phyloP scores from a whole-genome alignment of 1,140 invertebrate genomes.

The Drepana arcuata region DNA sequence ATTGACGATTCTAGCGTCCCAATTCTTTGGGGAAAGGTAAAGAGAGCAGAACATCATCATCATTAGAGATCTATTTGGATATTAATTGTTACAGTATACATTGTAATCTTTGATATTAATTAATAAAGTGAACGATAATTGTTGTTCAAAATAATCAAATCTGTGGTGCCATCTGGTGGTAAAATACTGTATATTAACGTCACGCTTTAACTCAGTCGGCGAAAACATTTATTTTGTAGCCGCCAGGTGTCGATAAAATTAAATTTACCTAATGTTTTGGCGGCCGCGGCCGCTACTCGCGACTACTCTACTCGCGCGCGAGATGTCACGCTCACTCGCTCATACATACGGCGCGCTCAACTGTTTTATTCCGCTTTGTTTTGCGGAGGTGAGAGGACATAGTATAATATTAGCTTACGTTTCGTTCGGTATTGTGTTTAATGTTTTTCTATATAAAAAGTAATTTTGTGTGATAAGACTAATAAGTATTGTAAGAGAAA shows the following conservation, averaged over 20 bases:
- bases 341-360: constrained; percentile 15
- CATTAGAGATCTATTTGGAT: too few species aligned
- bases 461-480: constrained; percentile 51
- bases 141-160: too few species aligned
- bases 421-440: constrained; percentile 44
- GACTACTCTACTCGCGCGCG: constrained; percentile 12
- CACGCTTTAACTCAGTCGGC: too few species aligned
- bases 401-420: constrained; percentile 20
- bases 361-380: constrained; percentile 66
- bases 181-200: too few species aligned
- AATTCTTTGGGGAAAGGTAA: too few species aligned
- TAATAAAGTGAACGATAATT: too few species aligned
- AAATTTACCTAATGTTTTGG: constrained; percentile 18
- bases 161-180: too few species aligned
- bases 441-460: constrained; percentile 51
- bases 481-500: constrained; percentile 31
- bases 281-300: constrained; percentile 11
- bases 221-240: too few species aligned
- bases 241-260: constrained; percentile 14
- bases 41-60: too few species aligned
- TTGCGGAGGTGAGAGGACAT: constrained; percentile 66
- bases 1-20: too few species aligned
- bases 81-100: too few species aligned
- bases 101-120: too few species aligned
- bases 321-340: constrained; percentile 45